Evolutionary conservation across 2,888 invertebrate species (phyloP), one percentile per base, ranked within the genome.

Genomic region (Barypeithes pellucidus): DNA sequence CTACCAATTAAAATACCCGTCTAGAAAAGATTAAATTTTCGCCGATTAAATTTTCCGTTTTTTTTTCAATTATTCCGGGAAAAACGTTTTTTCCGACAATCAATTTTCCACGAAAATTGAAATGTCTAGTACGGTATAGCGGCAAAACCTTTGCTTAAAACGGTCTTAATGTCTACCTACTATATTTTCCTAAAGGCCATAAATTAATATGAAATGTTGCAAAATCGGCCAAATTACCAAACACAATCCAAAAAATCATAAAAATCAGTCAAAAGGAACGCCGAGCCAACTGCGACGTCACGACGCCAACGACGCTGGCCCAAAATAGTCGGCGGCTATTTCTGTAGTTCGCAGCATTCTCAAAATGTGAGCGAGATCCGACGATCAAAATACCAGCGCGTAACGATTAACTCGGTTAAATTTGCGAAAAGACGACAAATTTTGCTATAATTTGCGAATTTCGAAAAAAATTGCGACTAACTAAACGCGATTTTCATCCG

Each of bases 341-440:
- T 75, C 69, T 66, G 75, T 72, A 69, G 75, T 75, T 72, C 66
- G 72, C 72, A 66, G 75, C 75, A 75, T 75, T 75, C 75, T 66
- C 61, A 69, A 75, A 66, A 75, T 75, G 75, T 75, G 71, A 71
- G 67, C 75, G 71, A 67, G 71, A 72, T 60, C 45, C 61, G 72
- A 67, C 73, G 65, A 70, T 43, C 67, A 63, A 74, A 71, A 71
- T 71, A 74, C 61, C 57, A 33, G 18, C 63, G 75, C 74, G 74
- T 67, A 41, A 24, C 43, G 18, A 39, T 66, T 33, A 8, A n/a
- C 14, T 29, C 20, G 29, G 24, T 52, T 16, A 60, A 60, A 60
- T 57, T 69, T 68, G 67, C 73, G 67, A 68, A 62, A 68, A 63
- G 12, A 45, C 45, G 12, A n/a, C 18, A 18, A 9, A 47, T 18